phyloP scores from a whole-genome alignment of 2,797 vertebrate genomes.

The Betta splendens region DNA sequence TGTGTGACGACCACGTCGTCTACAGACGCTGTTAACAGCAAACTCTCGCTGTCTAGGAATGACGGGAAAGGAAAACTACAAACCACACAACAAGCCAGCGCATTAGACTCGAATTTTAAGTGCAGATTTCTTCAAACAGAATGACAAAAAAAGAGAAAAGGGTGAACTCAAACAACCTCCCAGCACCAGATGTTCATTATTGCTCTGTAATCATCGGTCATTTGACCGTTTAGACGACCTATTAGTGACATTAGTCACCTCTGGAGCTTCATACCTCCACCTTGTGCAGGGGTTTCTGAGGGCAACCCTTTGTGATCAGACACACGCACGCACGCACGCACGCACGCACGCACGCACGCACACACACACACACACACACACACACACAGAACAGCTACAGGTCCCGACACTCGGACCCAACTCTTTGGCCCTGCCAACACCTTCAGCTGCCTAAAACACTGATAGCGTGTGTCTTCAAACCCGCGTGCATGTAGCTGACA shows the following conservation, averaged over 20 bases:
- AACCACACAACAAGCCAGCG: constrained; percentile 26
- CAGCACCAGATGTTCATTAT: not conserved
- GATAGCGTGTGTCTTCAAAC: constrained; percentile 52
- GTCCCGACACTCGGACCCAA: constrained; percentile 60
- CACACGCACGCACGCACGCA: constrained; percentile 15
- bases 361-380: no score
- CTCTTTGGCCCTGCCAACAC: constrained; percentile 61
- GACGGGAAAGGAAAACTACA: constrained; percentile 40
- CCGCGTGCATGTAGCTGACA: constrained; percentile 58
- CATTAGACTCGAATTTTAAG: constrained; percentile 22
- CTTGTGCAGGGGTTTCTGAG: constrained; percentile 15
- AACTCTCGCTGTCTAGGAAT: constrained; percentile 54
- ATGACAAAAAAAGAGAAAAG: not conserved
- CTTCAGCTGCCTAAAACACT: constrained; percentile 49
- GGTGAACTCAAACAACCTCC: not conserved
- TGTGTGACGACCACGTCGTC: constrained; percentile 47
- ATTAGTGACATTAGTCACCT: constrained; percentile 13
- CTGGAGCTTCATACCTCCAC: constrained; percentile 1
- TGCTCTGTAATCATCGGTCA: constrained; percentile 7
- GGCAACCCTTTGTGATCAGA: constrained; percentile 23
- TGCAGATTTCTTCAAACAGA: not conserved
- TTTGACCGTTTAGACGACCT: constrained; percentile 4
- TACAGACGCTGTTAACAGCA: constrained; percentile 44
- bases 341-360: not conserved
- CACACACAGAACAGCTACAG: constrained; percentile 25